Percentiles rank a stretch among this genome's conserved stretches.
Evolutionary conservation across 2,797 vertebrate species (phyloP).

Genomic region (Poeciliopsis gracilis): DNA sequence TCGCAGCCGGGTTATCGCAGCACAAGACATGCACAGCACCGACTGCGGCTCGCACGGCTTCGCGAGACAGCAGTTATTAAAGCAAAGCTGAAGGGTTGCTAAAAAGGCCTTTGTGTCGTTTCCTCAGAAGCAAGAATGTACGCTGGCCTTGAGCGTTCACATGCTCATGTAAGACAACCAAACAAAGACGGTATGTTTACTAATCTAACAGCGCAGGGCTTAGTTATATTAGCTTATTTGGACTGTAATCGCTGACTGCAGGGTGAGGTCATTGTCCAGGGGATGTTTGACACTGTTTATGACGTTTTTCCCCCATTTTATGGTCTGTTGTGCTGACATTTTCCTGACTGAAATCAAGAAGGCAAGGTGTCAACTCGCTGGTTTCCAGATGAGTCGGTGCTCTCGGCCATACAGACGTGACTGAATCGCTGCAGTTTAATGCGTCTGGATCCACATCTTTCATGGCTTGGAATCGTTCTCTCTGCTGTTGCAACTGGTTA

Average conservation of each 20-base stretch:
- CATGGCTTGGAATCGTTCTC: not conserved
- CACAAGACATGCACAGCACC: constrained; percentile 38
- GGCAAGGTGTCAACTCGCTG: not conserved
- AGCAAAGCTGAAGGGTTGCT: not conserved
- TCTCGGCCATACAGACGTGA: not conserved
- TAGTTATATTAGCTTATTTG: not conserved
- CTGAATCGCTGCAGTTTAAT: not conserved
- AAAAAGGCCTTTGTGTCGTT: not conserved
- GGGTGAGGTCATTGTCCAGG: not conserved
- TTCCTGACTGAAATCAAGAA: not conserved
- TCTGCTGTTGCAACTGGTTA: not conserved
- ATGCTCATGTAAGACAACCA: not conserved
- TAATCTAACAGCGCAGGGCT: not conserved
- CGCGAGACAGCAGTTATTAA: constrained; percentile 2
- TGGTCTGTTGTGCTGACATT: not conserved
- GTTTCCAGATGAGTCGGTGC: not conserved
- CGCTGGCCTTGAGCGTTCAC: not conserved
- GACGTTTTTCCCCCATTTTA: not conserved
- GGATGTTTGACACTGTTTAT: not conserved
- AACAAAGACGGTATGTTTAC: not conserved
- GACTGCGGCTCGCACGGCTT: constrained; percentile 42
- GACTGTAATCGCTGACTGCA: not conserved
- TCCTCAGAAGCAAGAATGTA: not conserved
- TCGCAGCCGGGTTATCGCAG: constrained; percentile 23
- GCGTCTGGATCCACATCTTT: not conserved